Base-by-base conservation (phyloP, 2,113 vertebrate genomes). In the Hydropotes inermis region DNA sequence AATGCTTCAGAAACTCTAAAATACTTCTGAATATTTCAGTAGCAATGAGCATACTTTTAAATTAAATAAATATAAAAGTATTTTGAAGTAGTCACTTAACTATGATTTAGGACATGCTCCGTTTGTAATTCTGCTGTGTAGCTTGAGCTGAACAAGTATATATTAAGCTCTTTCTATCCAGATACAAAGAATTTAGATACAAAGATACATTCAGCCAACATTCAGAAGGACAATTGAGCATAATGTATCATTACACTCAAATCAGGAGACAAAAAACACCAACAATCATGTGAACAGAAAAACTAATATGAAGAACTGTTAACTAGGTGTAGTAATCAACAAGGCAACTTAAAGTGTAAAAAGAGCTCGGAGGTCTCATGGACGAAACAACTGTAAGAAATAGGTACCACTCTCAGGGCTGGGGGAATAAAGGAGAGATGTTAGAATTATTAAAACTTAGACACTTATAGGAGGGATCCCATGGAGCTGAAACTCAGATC, bases 1-100 rank as follows among this genome's bases (percentile, higher is more conserved):
- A 91, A 91, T 25, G 19, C 84, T 97, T 91, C 82, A 91, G 36
- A 94, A 97, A 97, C 33, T 90, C 87, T 76, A 83, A 87, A 88
- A 91, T 39, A 74, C 36, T 61, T 90, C 67, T 21, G 70, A 89
- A 70, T 87, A 79, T 60, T 67, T 85, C 4, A 94, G 43, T 84
- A 92, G 58, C 58, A 70, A 85, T 30, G 6, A 79, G 36, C 1
- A 43, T 25, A 94, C 3, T 79, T 96, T 94, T 70, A 45, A 55
- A 92, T 67, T 64, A 76, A 87, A 33, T 83, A 79, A 60, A 91
- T 64, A 83, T 52, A 70, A 93, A 88, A 88, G 84, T 84, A 43
- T 15, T 84, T n/a, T 57, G n/a, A 96, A 50, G n/a, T 92, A 85
- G 50, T 88, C 45, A 83, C 60, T 36, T 45, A 91, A 76, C 64